Evolutionary conservation across 23 tunicate species (phyloP).

Genomic region (Halocynthia roretzi): DNA sequence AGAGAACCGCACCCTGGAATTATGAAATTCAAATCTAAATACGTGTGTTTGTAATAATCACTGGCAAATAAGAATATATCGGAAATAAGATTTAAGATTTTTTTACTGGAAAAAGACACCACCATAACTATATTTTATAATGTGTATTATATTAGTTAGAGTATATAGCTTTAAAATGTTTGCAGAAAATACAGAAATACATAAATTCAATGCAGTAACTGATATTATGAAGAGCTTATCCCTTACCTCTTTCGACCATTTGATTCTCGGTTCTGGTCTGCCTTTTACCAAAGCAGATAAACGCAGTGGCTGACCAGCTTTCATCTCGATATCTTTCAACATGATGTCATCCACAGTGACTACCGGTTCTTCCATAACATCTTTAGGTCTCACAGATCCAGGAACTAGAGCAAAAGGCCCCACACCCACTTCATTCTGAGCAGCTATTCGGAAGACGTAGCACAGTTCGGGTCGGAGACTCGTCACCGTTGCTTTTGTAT

Average conservation of each 20-base stretch:
- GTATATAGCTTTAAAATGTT: too few species aligned
- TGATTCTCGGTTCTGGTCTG: constrained; percentile 74
- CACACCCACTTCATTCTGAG: constrained; percentile 52
- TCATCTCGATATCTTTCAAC: constrained; percentile 35
- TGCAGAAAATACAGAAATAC: too few species aligned
- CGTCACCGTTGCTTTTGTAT: constrained; percentile 39
- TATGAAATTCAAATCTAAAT: too few species aligned
- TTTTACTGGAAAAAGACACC: too few species aligned
- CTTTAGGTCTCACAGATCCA: constrained; percentile 57
- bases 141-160: too few species aligned
- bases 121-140: too few species aligned
- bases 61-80: too few species aligned
- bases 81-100: too few species aligned
- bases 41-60: too few species aligned
- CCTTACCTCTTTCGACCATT: constrained; percentile 65
- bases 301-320: constrained; percentile 57
- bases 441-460: constrained; percentile 61
- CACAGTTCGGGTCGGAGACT: constrained; percentile 8
- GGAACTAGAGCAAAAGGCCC: constrained; percentile 41
- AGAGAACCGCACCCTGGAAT: constrained; percentile 33
- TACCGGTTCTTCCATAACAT: constrained; percentile 78
- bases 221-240: too few species aligned
- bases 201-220: too few species aligned
- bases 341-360: constrained; percentile 44
- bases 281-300: constrained; percentile 61